Evolutionary conservation across 1,140 invertebrate species (phyloP), one percentile per base, ranked within the genome.

Genomic region (Platyura marginata): DNA sequence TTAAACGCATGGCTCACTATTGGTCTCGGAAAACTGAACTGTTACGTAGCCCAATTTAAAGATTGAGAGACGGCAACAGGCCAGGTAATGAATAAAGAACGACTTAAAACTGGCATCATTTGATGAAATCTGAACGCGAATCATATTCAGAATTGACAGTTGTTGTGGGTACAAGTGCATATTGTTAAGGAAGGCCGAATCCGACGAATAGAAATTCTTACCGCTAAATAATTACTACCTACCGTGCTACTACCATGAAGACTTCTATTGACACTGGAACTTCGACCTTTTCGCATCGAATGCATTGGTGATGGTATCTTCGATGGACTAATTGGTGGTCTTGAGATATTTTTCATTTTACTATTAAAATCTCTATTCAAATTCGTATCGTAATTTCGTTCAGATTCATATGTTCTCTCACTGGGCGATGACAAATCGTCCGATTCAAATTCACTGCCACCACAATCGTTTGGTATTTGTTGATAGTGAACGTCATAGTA

Each of bases 301-400:
- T 73, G 68, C 46, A 72, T 61, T 23, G 70, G 70, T 19, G 70
- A 73, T n/a, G 71, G 71, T 42, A 74, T 74, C 51, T 73, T 74
- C 4, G 70, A 60, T 33, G 71, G 70, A 48, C 70, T 74, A 55
- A 73, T 59, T 11, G 73, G 73, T n/a, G 73, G 69, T 43, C 69
- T 59, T 41, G 66, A 50, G 47, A 57, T 47, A 33, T 55, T 57
- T 45, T 52, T 44, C 16, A 46, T 52, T 13, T 48, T 50, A 35
- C 46, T 42, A 6, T 44, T 43, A 34, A 51, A 25, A 47, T 41
- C 49, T 15, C 43, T 47, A 41, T 46, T 45, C 5, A 50, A 13
- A 13, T 43, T 43, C 15, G 15, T 2, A 11, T n/a, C 11, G 3
- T 38, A 11, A 10, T 9, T 36, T 36, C 36, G 36, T 38, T 18